Base-by-base conservation (phyloP, 2,113 vertebrate species). In the Morone chrysops region DNA sequence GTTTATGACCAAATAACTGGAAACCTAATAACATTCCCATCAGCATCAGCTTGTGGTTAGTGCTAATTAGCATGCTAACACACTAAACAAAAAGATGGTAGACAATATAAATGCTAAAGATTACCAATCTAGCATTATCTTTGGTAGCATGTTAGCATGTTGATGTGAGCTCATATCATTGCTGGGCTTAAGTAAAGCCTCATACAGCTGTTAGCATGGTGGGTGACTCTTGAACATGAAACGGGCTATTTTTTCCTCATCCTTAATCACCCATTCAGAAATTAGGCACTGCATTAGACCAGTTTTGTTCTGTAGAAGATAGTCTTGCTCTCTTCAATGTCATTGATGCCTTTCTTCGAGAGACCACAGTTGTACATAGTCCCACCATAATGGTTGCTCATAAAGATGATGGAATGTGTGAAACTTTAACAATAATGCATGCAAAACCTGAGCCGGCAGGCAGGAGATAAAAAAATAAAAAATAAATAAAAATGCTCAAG, bases 381-480 rank as follows among this genome's bases (percentile, higher is more conserved):
- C 57, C 57, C 63, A 41, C 51, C 43, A 66, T 90, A 74, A 89
- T 82, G 68, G 63, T 65, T 40, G 8, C 72, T 87, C 86, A 74
- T 91, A 91, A 89, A 92, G 51, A 87, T 89, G 85, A 89, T 88
- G 67, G 85, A 87, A 81, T 87, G 50, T 50, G 47, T 80, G 62
- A 76, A 74, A 75, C 75, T 20, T 6, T 67, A 87, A 82, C 53
- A 72, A 74, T 60, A 78, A 78, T 80, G 36, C 62, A 85, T 84
- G 78, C 84, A 87, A 80, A 90, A 81, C 57, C 75, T 57, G 69
- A 87, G 82, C 56, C 65, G 47, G 48, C 51, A 78, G 71, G 53
- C 65, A 69, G 84, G 71, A 59, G 48, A 87, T 88, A 74, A 79
- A 82, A 68, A 68, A 77, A 69, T 72, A 62, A 53, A 82, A 81